Conservation (phyloP, 1,140 invertebrate genomes). For the silkworm (Bombyx mori) region ASM3026992v2 NC_085118.1:5409001-5409500, state of each 20-base stretch:
- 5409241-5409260: constrained; percentile 3
- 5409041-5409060: too few relatives aligned
- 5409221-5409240: constrained; percentile 24
- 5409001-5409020: too few relatives aligned
- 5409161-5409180: too few relatives aligned
- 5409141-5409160: too few relatives aligned
- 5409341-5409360: background rate
- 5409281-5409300: constrained; percentile 20
- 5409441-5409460: background rate
- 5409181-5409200: too few relatives aligned
- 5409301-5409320: constrained; percentile 10
- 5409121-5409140: too few relatives aligned
- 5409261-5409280: constrained; percentile 16
- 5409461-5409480: too few relatives aligned
- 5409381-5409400: background rate
- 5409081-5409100: too few relatives aligned
- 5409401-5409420: constrained; percentile 2
- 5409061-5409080: too few relatives aligned
- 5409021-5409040: too few relatives aligned
- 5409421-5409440: constrained; percentile 6
- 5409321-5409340: constrained; percentile 4
- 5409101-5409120: too few relatives aligned
- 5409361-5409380: background rate
- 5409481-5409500: too few relatives aligned
- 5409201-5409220: background rate